Evolutionary conservation across 2,888 invertebrate species (phyloP), one percentile per base, ranked within the genome.

Genomic region (Nymphalis urticae): DNA sequence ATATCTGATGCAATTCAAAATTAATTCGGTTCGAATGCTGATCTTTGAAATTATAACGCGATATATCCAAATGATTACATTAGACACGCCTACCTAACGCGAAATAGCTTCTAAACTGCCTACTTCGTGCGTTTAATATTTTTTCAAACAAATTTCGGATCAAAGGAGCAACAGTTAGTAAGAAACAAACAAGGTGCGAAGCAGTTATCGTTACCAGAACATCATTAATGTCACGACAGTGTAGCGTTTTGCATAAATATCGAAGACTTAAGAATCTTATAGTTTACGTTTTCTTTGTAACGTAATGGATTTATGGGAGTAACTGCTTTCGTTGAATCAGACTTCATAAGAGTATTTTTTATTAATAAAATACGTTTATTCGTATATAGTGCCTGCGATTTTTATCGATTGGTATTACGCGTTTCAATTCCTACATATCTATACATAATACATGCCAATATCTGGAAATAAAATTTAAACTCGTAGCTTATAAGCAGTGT

Each of bases 171-270:
- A 50, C 50, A 51, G 51, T 51, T 51, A 51, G n/a, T 60, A 42
- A 58, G 50, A 67, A 63, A 67, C 36, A 42, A 42, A 67, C 36
- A 62, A 67, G 62, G 67, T 67, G 67, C 24, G 67, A 67, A 67
- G 24, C 48, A 32, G 67, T 67, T 67, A 67, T 62, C 47, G 51
- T 61, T 66, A 62, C 67, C 67, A 67, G 67, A 67, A 36, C 56
- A 66, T 67, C 67, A 50, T 67, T 67, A 67, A 62, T 62, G 67
- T 67, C 67, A 67, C 67, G 67, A 67, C 67, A 67, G 59, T 48
- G 51, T 47, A 6, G 61, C 48, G 42, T 62, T 66, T 67, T 48
- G 62, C 48, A 62, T 67, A 62, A 66, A 62, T 67, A 67, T 67
- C 42, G 19, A 50, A 24, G 54, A 48, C 24, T 67, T 62, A 36